phyloP scores from a whole-genome alignment of 2,888 invertebrate genomes.

The Eretmocerus hayati region DNA sequence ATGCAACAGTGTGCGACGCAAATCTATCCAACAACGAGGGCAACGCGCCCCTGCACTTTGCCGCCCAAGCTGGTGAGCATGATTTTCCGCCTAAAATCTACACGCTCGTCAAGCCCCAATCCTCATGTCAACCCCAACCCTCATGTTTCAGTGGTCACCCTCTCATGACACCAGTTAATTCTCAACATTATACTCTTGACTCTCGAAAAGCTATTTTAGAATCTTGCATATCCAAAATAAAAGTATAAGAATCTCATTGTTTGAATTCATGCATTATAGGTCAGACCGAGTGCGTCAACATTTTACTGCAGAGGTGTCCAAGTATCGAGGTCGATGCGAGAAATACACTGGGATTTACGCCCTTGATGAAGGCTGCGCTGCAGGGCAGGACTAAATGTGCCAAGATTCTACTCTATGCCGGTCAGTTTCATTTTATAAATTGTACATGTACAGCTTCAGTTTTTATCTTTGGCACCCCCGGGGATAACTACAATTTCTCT shows the following conservation, averaged over 20 bases:
- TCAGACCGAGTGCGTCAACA: slow-evolving; percentile 62
- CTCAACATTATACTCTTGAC: too few species aligned
- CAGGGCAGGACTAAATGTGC: slow-evolving; percentile 70
- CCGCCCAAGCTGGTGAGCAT: slow-evolving; percentile 64
- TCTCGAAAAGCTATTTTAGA: neutral
- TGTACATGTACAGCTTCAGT: too few species aligned
- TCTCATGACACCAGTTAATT: too few species aligned
- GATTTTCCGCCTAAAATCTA: neutral
- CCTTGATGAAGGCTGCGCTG: slow-evolving; percentile 68
- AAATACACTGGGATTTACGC: slow-evolving; percentile 65
- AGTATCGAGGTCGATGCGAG: slow-evolving; percentile 63
- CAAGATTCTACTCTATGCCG: slow-evolving; percentile 65
- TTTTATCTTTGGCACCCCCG: too few species aligned
- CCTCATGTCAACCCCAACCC: too few species aligned
- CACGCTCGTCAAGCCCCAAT: too few species aligned
- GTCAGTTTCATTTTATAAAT: too few species aligned
- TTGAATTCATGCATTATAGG: slow-evolving; percentile 35
- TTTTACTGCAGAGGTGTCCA: slow-evolving; percentile 58
- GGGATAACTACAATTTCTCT: too few species aligned
- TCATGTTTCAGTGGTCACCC: too few species aligned
- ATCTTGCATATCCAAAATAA: too few species aligned
- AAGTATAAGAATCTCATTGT: too few species aligned
- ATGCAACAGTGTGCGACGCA: slow-evolving; percentile 68
- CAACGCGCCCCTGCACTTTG: slow-evolving; percentile 68
- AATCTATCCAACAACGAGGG: slow-evolving; percentile 70